phyloP scores from a whole-genome alignment of 2,113 vertebrate genomes.

The Suncus etruscus region DNA sequence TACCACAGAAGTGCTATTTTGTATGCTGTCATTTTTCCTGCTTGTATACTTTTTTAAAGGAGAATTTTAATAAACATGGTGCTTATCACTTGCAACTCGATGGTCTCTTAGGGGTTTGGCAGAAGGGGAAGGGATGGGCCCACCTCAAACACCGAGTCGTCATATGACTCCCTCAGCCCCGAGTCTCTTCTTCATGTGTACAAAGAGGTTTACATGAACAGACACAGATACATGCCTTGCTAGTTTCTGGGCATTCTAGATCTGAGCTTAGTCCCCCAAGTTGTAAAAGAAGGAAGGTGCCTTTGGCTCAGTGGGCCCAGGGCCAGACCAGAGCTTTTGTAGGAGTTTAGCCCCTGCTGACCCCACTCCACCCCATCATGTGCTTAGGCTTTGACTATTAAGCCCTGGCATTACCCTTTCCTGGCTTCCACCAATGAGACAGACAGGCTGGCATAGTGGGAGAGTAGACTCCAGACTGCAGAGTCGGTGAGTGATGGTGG shows the following conservation, averaged over 20 bases:
- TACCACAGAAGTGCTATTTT: conserved; percentile 86
- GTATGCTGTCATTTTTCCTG: conserved; percentile 86
- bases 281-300: not conserved
- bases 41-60: conserved; percentile 82
- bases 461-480: not conserved
- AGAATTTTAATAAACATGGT: conserved; percentile 86
- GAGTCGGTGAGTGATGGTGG: not conserved
- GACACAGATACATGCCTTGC: no score
- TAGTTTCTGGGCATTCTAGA: no score
- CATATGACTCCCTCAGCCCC: not conserved
- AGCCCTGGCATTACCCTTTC: not conserved
- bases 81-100: conserved; percentile 80
- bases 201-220: not conserved
- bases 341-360: not conserved
- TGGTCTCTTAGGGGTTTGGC: conserved; percentile 10
- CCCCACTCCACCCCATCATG: not conserved
- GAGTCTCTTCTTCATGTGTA: not conserved
- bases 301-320: no score
- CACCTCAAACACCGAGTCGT: not conserved
- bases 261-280: no score
- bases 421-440: not conserved
- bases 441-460: not conserved
- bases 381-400: conserved; percentile 71
- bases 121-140: no score
- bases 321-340: not conserved